phyloP scores from a whole-genome alignment of 1,140 invertebrate species.

The Procambarus virginalis region DNA sequence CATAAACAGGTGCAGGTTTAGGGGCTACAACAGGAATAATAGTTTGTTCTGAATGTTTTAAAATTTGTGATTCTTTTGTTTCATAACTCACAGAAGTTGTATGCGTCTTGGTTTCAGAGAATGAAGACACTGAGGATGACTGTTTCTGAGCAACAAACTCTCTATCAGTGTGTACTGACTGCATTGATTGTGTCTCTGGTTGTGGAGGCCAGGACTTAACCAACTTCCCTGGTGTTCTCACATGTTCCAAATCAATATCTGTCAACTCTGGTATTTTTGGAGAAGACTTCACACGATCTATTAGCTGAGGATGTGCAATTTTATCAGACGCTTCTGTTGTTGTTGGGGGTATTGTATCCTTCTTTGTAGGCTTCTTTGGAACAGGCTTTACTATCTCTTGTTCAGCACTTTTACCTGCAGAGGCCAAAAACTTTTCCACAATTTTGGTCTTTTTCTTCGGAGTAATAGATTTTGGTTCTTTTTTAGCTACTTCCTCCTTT shows the following conservation, averaged over 20 bases:
- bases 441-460: conserved; percentile 66
- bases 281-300: background rate
- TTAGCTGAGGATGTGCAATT: background rate
- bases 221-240: conserved; percentile 23
- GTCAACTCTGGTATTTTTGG: background rate
- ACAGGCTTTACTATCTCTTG: conserved; percentile 29
- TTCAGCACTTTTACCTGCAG: conserved; percentile 34
- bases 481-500: conserved; percentile 44
- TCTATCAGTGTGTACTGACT: background rate
- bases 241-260: background rate
- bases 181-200: background rate
- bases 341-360: conserved; percentile 8
- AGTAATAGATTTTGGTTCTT: conserved; percentile 29
- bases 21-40: background rate
- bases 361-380: conserved; percentile 33
- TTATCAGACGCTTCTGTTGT: conserved; percentile 26
- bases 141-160: background rate
- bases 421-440: conserved; percentile 63
- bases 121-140: conserved; percentile 30
- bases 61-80: conserved; percentile 16
- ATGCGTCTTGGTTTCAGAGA: conserved; percentile 44
- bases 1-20: background rate
- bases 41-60: background rate
- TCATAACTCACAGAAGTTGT: conserved; percentile 36
- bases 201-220: conserved; percentile 52